Conservation (phyloP, 1,140 invertebrate species). For the Littorina saxatilis region DNA sequence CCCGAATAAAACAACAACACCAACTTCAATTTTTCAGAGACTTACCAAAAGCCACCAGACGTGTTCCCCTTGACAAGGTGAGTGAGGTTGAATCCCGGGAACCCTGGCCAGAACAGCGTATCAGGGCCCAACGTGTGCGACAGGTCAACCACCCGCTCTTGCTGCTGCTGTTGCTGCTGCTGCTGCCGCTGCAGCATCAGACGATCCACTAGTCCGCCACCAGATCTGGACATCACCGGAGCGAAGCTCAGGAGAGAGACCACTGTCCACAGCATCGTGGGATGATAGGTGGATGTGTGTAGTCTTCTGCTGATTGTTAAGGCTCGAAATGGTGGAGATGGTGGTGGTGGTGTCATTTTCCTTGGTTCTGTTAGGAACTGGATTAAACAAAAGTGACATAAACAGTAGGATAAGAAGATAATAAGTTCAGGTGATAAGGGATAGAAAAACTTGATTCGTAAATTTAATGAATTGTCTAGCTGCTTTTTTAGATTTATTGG, state of each 20-base stretch:
- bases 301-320: neutral
- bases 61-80: slow-evolving; percentile 31
- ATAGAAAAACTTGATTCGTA: no score
- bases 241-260: neutral
- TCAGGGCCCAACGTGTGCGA: slow-evolving; percentile 36
- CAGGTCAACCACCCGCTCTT: slow-evolving; percentile 25
- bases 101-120: slow-evolving; percentile 38
- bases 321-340: neutral
- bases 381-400: no score
- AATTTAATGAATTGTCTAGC: no score
- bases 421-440: no score
- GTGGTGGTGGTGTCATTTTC: no score
- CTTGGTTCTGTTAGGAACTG: no score
- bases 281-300: neutral
- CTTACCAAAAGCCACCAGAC: slow-evolving; percentile 33
- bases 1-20: no score
- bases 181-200: neutral
- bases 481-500: no score
- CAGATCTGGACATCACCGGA: neutral
- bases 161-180: neutral
- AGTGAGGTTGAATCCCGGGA: slow-evolving; percentile 39
- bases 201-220: neutral
- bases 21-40: no score
- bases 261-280: neutral
- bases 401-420: no score